phyloP scores from a whole-genome alignment of 2,797 vertebrate species.

The Falco columbarius region DNA sequence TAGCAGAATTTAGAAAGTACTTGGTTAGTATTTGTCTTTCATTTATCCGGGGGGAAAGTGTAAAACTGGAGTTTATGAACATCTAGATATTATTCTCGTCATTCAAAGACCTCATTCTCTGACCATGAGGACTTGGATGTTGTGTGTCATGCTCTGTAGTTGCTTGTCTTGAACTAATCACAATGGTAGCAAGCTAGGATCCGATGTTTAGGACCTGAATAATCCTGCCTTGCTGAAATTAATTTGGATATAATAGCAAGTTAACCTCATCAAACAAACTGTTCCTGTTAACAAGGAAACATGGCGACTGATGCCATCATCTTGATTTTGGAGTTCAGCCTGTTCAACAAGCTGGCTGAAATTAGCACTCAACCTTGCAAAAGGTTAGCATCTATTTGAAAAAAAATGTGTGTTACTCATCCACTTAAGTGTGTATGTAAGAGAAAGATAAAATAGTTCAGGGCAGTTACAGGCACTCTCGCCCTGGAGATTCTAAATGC shows the following conservation, averaged over 20 bases:
- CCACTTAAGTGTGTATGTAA: neutral
- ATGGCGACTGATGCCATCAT: fast-evolving
- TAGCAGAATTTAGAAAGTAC: neutral
- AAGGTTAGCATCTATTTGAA: neutral
- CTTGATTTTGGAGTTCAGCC: neutral
- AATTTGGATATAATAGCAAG: neutral
- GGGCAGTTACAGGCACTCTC: neutral
- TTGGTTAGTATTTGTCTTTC: neutral
- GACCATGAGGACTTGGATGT: neutral
- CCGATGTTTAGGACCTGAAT: neutral
- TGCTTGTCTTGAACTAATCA: neutral
- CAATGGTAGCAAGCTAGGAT: neutral
- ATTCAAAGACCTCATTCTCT: neutral
- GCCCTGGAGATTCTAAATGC: neutral
- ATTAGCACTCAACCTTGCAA: neutral
- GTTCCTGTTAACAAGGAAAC: neutral
- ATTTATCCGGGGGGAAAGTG: neutral
- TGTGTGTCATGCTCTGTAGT: neutral
- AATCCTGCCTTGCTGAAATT: neutral
- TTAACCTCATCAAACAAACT: neutral
- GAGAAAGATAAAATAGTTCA: neutral
- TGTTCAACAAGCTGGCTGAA: neutral
- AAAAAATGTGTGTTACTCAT: neutral
- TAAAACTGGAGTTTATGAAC: neutral
- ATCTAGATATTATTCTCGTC: neutral